Conservation (phyloP, 2,888 invertebrate genomes). For the Phymatocera aterrima region DNA sequence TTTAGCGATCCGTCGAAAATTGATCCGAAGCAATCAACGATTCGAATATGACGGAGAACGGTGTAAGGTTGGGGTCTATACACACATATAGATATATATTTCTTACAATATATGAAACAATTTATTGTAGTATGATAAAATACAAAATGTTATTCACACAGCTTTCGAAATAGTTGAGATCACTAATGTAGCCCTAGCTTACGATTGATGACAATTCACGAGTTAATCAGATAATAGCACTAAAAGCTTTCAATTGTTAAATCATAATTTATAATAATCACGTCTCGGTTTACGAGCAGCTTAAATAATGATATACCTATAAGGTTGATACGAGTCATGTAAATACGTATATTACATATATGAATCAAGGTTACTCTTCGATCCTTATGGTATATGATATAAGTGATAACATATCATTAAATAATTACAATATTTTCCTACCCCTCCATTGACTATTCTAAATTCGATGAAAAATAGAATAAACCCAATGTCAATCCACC, state of each 20-base stretch:
- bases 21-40: neutral
- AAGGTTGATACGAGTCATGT: no score
- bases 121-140: constrained; percentile 42
- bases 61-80: neutral
- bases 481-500: constrained; percentile 20
- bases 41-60: neutral
- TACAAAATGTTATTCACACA: constrained; percentile 55
- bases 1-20: neutral
- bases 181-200: constrained; percentile 45
- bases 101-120: constrained; percentile 4
- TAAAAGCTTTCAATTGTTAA: constrained; percentile 39
- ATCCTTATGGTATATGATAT: neutral
- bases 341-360: constrained; percentile 11
- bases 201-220: constrained; percentile 14
- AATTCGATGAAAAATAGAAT: neutral
- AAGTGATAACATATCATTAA: neutral
- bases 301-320: neutral
- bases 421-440: constrained; percentile 21
- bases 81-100: no score
- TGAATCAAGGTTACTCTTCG: constrained; percentile 30
- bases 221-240: constrained; percentile 32
- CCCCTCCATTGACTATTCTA: neutral
- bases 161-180: constrained; percentile 41
- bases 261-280: neutral
- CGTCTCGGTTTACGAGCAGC: neutral